A percentile compares a stretch with the other conserved stretches of the same genome.
Evolutionary conservation across 2,888 invertebrate species (phyloP).

Genomic region (Hyposoter dolosus): DNA sequence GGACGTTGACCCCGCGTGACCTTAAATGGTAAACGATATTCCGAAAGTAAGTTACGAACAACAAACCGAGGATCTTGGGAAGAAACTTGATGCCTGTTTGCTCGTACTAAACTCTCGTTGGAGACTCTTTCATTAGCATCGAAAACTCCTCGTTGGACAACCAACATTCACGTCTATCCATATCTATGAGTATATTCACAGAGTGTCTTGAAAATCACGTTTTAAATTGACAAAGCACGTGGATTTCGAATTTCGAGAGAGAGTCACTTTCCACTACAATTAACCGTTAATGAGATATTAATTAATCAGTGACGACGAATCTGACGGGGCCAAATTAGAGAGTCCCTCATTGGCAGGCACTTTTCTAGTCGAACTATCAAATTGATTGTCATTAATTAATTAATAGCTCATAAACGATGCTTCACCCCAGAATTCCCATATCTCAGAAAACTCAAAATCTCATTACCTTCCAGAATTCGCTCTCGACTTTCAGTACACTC

Average conservation of each 20-base stretch:
- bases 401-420: not conserved
- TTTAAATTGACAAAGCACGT: not conserved
- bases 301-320: not conserved
- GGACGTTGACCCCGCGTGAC: constrained; percentile 57
- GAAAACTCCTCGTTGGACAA: constrained; percentile 63
- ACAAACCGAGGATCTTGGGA: constrained; percentile 42
- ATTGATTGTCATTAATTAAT: not conserved
- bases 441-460: not conserved
- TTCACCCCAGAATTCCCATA: not conserved
- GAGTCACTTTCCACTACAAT: not conserved
- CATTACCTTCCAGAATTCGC: no score
- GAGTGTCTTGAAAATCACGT: not conserved
- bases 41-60: constrained; percentile 70
- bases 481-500: not conserved
- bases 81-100: constrained; percentile 37
- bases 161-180: constrained; percentile 11
- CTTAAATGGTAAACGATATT: constrained; percentile 72
- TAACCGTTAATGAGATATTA: not conserved
- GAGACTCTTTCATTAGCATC: constrained; percentile 67
- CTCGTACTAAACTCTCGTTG: constrained; percentile 44
- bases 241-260: not conserved
- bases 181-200: not conserved
- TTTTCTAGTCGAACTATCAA: not conserved
- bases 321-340: not conserved
- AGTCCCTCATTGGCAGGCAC: not conserved